Base-by-base conservation (phyloP, 2,888 invertebrate species). In the Alloscopus bannaensis region DNA sequence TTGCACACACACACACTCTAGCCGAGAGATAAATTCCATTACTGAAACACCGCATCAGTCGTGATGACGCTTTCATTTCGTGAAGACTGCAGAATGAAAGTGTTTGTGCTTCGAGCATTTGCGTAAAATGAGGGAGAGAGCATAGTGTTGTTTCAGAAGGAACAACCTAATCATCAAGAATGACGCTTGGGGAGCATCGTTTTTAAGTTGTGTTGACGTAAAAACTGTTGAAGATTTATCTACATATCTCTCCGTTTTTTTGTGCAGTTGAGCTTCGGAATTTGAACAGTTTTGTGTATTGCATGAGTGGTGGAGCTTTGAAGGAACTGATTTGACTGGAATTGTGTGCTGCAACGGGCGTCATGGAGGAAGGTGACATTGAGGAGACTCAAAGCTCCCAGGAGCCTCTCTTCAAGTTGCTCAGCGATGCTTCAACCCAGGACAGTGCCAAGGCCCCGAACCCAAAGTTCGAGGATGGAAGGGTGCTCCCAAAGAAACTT, bases 381-480 rank as follows among this genome's bases (percentile, higher is more conserved):
- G 75, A 75, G 50, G 75, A 75, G n/a, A 75, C 66, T 11, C 64
- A 57, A 22, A 26, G 31, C 24, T 47, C 28, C 28, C 18, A 22
- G 13, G 66, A 66, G 59, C 75, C 75, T 20, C 24, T 75, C 24
- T 75, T 75, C 22, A 75, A 75, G 29, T 52, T 62, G 22, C 20
- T 75, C 11, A 50, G 65, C 6, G 75, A 75, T 20, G 55, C 66
- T 4, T 47, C 45, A 24, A 26, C 31, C 11, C 24, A 59, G 1
- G 66, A 75, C 18, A 65, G 66, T 24, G 75, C 66, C 29, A 66
- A 75, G 59, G 24, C 57, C 29, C 73, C 80, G 42, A 80, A 80
- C 62, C 73, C 73, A 6, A 62, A 73, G 28, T 69, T 69, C 22
- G 71, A 69, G 50, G 80, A 80, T 57, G 80, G 80, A 29, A 80